Conservation (phyloP, 2,113 vertebrate genomes). For the Melanostigma gelatinosum region DNA sequence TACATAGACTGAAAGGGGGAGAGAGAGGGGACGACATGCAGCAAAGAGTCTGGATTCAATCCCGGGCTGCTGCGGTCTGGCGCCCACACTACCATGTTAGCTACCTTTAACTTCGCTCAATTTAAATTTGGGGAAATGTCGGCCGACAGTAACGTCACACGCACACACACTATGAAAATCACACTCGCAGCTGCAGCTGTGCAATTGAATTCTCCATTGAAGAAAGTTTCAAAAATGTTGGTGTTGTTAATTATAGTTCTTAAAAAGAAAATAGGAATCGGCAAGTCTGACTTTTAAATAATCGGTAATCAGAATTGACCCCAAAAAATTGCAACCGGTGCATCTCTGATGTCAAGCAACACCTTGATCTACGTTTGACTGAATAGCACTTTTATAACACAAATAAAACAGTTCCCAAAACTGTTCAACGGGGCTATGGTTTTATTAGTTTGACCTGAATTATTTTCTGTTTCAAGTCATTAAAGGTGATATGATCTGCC, state of each 20-base stretch:
- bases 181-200: neutral
- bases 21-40: too few relatives aligned
- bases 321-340: too few relatives aligned
- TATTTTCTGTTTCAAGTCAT: neutral
- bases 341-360: neutral
- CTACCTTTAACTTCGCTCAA: too few relatives aligned
- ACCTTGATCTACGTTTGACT: neutral
- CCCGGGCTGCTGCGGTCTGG: too few relatives aligned
- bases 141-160: neutral
- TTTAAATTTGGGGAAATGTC: neutral
- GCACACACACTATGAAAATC: neutral
- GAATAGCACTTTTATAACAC: neutral
- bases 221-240: neutral
- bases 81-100: too few relatives aligned
- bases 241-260: neutral
- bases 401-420: neutral
- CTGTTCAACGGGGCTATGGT: neutral
- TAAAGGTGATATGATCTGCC: constrained; percentile 4
- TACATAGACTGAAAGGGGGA: too few relatives aligned
- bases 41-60: too few relatives aligned
- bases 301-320: neutral
- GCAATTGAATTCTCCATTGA: neutral
- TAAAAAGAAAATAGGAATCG: neutral
- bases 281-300: neutral
- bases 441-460: neutral